A percentile compares a stretch with the other conserved stretches of the same genome.
These are phyloP conservation scores for Ctenomys sociabilis DNA, from an alignment of 2,113 vertebrate species.

Conservation along the genomic window DNA sequence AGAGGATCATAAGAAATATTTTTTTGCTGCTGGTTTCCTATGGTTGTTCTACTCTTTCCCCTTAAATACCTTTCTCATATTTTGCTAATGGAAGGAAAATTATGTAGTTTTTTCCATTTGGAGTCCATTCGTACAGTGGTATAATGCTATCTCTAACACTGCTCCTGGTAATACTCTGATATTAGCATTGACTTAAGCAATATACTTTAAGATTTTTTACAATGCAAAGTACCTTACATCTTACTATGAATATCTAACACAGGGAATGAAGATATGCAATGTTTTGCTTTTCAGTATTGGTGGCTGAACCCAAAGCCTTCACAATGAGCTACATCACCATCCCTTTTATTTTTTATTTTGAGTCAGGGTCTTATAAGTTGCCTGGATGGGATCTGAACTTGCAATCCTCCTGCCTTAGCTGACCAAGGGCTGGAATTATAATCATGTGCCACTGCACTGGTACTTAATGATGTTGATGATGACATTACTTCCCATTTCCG, in stretches of 20 bases:
- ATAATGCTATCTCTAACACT: not conserved
- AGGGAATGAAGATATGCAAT: slow-evolving; percentile 30
- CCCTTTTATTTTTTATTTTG: not conserved
- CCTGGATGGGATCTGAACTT: not conserved
- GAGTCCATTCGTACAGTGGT: not conserved
- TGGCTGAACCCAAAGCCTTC: not conserved
- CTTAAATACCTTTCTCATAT: not conserved
- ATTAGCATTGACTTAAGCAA: slow-evolving; percentile 15
- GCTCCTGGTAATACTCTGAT: not conserved
- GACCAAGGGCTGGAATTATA: not conserved
- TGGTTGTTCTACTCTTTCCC: not conserved
- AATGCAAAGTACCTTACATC: not conserved
- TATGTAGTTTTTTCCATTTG: not conserved
- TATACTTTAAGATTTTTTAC: not conserved
- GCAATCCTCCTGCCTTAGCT: not conserved
- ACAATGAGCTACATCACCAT: not conserved
- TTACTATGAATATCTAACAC: not conserved
- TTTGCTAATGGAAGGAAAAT: no score
- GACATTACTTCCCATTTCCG: not conserved
- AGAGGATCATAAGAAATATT: not conserved
- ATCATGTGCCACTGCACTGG: not conserved
- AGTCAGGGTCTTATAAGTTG: not conserved
- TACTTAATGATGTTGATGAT: slow-evolving; percentile 2
- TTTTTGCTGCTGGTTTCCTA: not conserved
- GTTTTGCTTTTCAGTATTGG: not conserved